A percentile compares a stretch with the other conserved stretches of the same genome.
phyloP scores from a whole-genome alignment of 2,797 vertebrate genomes.

The Anabas testudineus region DNA sequence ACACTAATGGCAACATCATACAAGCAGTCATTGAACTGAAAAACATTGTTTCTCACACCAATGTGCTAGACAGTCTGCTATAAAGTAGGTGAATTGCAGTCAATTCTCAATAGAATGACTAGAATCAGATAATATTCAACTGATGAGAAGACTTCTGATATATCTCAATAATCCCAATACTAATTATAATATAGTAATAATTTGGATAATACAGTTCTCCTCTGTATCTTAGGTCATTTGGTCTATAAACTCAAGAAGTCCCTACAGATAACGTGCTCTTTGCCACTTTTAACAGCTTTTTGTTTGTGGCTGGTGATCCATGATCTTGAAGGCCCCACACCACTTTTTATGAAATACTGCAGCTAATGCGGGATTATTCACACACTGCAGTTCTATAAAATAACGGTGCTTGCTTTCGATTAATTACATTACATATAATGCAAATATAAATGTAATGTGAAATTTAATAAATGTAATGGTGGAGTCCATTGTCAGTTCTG shows the following conservation, averaged over 20 bases:
- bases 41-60: too few species aligned
- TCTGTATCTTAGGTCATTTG: background rate
- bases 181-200: too few species aligned
- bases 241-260: background rate
- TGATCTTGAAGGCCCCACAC: background rate
- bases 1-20: background rate
- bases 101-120: background rate
- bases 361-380: background rate
- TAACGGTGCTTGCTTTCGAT: background rate
- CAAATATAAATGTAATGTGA: too few species aligned
- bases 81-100: background rate
- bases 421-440: too few species aligned
- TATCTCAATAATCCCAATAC: too few species aligned
- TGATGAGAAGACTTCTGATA: too few species aligned
- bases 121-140: too few species aligned
- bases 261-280: background rate
- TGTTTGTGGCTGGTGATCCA: background rate
- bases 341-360: slow-evolving; percentile 7
- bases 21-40: too few species aligned
- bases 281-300: background rate
- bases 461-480: too few species aligned
- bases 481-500: background rate
- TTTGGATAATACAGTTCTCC: background rate
- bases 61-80: background rate
- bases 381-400: background rate